Base-by-base conservation (phyloP, 2,797 vertebrate species). In the Hoplostethus atlanticus region DNA sequence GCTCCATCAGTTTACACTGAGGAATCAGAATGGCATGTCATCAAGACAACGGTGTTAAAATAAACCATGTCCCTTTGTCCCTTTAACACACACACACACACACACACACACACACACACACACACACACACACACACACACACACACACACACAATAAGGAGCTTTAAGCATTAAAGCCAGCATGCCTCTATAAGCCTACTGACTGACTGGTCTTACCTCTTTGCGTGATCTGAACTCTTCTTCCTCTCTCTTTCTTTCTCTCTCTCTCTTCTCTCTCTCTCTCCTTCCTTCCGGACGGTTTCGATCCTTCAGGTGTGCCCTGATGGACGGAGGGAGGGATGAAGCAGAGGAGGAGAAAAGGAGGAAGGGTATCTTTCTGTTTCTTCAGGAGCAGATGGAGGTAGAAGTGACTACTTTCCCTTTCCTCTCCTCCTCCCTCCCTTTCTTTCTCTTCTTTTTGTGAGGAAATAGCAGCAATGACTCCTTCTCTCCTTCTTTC, bases 91-190 rank as follows among this genome's bases (percentile, higher is more conserved):
- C 21, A 53, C 34, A 40, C 42, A 55, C 60, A 51, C n/a, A 13
- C 7, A 2, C 5, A 34, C 47, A 46, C 54, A 55, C 59, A 59
- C 52, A 57, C 73, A 69, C 25, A 63, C 42, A 38, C 47, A 60
- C 48, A 70, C 59, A 59, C 47, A 66, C 73, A 68, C 66, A 64
- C 60, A 58, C 58, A 52, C 71, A 79, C 60, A 80, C 64, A 67
- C 61, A 71, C 59, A 68, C 55, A 56, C 61, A 65, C 40, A 66
- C 1, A 48, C 7, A 63, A n/a, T 91, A 89, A 93, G 78, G 67
- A 80, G 90, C 84, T 92, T 90, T 89, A 90, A 73, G 68, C 66
- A 73, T 40, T 75, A 50, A 85, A 84, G 56, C 77, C 59, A 59
- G 60, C 28, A 3, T 21, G 38, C 64, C 1, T 74, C 65, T 53